Conservation (phyloP, 1,140 invertebrate species). For the Sesamia nonagrioides region DNA sequence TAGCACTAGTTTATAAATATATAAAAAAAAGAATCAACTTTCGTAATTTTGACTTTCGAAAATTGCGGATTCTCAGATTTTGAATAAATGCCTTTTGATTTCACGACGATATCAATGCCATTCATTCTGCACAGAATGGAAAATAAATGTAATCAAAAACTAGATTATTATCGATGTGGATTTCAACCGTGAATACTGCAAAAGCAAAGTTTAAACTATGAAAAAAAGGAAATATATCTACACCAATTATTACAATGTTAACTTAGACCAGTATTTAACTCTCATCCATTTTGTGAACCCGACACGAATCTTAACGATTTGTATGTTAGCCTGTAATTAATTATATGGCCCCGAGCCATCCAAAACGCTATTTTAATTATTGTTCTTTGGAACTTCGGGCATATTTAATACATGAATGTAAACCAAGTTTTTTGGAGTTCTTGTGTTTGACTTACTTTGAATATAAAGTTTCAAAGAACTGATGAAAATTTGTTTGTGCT, state of each 20-base stretch:
- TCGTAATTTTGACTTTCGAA: too few species aligned
- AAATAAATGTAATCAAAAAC: not conserved
- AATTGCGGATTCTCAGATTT: too few species aligned
- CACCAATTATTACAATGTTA: constrained; percentile 25
- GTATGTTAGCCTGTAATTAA: constrained; percentile 16
- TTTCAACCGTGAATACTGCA: not conserved
- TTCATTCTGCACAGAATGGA: too few species aligned
- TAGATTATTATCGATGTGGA: not conserved
- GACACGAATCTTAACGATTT: constrained; percentile 25
- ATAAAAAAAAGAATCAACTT: too few species aligned
- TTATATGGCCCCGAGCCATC: not conserved
- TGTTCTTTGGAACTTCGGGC: constrained; percentile 9
- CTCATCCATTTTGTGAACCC: constrained; percentile 21
- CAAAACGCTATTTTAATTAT: constrained; percentile 31
- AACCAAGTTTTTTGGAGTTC: not conserved
- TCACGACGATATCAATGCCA: too few species aligned
- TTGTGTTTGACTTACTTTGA: not conserved
- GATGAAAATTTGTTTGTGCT: not conserved
- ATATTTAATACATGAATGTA: constrained; percentile 1
- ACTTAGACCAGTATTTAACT: constrained; percentile 28
- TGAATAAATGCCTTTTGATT: too few species aligned
- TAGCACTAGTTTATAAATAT: too few species aligned
- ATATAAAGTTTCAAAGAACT: constrained; percentile 7
- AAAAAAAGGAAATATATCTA: not conserved
- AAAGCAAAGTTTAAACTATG: not conserved